Base-by-base conservation (phyloP, 2,113 vertebrate species). In the Erpornis zantholeuca region DNA sequence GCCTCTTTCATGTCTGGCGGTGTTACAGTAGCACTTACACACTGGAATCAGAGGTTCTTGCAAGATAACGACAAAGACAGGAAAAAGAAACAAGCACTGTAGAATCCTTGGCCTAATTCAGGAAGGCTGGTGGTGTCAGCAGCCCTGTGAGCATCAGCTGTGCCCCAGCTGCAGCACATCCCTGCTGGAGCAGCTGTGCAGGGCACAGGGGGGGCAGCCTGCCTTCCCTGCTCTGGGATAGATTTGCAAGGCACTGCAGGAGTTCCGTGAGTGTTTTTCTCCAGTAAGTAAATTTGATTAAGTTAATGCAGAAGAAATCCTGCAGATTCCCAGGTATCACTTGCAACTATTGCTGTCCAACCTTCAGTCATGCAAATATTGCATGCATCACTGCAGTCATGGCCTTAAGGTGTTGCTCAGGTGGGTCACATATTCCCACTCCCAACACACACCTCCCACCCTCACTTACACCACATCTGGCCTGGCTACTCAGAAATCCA, bases 391-490 rank as follows among this genome's bases (percentile, higher is more conserved):
- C 3, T 19, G 17, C 1, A 0, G 53, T 49, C 44, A 25, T 2
- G 4, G 33, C 15, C 36, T 50, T 5, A 8, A 0, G 1, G 35
- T 0, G 1, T 2, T 29, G 77, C 19, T 44, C 36, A 27, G 47
- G 10, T 24, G 12, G 20, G 10, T 35, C 38, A 23, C 8, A 10
- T 12, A 23, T 17, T 29, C 45, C 45, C 17, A 0, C 24, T 35
- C 5, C 12, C 31, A 33, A 24, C 33, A 33, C 38, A 24, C 10
- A 9, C 28, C 17, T 11, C 29, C 20, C 57, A 24, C 22, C 29
- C n/a, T 18, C 12, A 1, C 14, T 6, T 2, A 0, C 3, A 4
- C 47, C 70, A 11, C 1, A 0, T 4, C 47, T 61, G 59, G 18
- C 36, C 29, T 2, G 20, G 18, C 50, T 14, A 2, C 18, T 44